Percentiles rank a stretch among this genome's conserved stretches.
These are phyloP conservation scores for Drosophila bocki DNA, from an alignment of 1,140 invertebrate genomes.

Conservation along the genomic window DNA sequence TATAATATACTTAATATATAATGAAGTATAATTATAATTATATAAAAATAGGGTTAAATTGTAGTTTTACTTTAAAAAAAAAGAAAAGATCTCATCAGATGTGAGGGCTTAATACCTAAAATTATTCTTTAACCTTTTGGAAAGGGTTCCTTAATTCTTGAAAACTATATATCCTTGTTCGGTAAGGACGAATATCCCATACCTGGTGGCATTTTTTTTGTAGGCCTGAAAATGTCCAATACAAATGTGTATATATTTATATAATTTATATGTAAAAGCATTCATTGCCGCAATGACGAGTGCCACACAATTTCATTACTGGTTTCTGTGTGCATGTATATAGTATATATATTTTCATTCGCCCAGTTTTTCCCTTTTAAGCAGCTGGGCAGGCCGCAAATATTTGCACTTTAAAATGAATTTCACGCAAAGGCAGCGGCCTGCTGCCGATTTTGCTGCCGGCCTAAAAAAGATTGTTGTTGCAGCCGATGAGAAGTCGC, in stretches of 20 bases:
- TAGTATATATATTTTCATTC: conserved; percentile 11
- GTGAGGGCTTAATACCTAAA: background rate
- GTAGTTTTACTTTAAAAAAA: no score
- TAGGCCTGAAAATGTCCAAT: conserved; percentile 8
- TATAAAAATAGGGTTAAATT: no score
- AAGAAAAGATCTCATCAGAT: background rate
- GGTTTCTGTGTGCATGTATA: conserved; percentile 24
- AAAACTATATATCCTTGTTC: background rate
- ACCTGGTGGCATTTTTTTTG: conserved; percentile 12
- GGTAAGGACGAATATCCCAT: background rate
- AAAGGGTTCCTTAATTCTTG: background rate
- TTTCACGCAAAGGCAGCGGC: conserved; percentile 47
- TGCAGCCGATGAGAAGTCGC: conserved; percentile 5
- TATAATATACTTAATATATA: no score
- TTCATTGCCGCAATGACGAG: conserved; percentile 54
- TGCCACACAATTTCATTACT: conserved; percentile 72
- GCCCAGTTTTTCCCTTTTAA: conserved; percentile 51
- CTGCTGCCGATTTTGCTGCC: conserved; percentile 23
- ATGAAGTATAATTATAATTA: no score
- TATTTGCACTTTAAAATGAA: conserved; percentile 79
- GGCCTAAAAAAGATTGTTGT: conserved; percentile 63
- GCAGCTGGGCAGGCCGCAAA: conserved; percentile 56
- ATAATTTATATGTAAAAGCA: conserved; percentile 43
- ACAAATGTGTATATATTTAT: conserved; percentile 25
- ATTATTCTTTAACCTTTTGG: background rate